Evolutionary conservation across 1,140 invertebrate genomes (phyloP).

Genomic region (Subanguina moxae): DNA sequence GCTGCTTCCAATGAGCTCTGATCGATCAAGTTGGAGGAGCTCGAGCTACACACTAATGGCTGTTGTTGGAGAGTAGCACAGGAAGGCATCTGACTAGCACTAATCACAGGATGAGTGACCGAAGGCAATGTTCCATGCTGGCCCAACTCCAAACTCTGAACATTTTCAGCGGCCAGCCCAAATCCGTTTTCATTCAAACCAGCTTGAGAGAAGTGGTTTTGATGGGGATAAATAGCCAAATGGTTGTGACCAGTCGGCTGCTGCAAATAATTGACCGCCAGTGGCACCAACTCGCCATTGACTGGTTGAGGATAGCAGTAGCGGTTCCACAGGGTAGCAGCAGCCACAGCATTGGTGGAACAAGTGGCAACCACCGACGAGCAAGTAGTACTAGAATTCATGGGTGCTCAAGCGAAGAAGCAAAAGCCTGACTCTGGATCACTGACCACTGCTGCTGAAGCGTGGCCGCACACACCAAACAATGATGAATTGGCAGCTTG

Average conservation of each 20-base stretch:
- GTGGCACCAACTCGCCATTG: not conserved
- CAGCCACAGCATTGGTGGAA: not conserved
- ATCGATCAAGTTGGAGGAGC: too few relatives aligned
- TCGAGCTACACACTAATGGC: too few relatives aligned
- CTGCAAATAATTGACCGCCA: not conserved
- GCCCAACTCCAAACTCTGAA: too few relatives aligned
- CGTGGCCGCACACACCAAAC: not conserved
- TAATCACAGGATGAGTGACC: too few relatives aligned
- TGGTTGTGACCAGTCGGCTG: not conserved
- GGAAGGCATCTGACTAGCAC: too few relatives aligned
- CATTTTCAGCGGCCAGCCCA: too few relatives aligned
- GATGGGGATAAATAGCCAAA: not conserved
- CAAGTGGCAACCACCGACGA: not conserved
- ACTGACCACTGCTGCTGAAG: slow-evolving; percentile 1
- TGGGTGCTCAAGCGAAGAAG: not conserved
- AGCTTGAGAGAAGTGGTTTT: too few relatives aligned
- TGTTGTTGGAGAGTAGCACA: too few relatives aligned
- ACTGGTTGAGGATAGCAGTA: not conserved
- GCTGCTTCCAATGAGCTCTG: not conserved
- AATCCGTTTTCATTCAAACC: too few relatives aligned
- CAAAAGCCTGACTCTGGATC: slow-evolving; percentile 2
- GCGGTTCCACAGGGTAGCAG: not conserved
- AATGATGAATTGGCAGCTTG: not conserved
- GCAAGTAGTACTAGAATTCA: not conserved
- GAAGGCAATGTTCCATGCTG: too few relatives aligned